Evolutionary conservation across 2,113 vertebrate genomes (phyloP).

Genomic region (Pollimyrus isidori): DNA sequence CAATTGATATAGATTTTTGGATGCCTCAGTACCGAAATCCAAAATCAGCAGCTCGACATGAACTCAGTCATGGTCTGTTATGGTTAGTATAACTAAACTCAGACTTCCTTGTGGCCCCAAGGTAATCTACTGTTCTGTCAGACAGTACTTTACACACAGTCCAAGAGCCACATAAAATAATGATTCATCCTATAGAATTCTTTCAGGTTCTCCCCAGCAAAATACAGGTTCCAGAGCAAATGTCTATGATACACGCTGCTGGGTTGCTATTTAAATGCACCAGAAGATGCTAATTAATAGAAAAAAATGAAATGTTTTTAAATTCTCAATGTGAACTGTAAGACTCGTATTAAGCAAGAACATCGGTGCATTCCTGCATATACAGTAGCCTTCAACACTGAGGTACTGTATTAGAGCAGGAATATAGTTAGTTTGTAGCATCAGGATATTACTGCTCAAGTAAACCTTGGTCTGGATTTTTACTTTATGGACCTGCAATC

Average conservation of each 20-base stretch:
- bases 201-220: neutral
- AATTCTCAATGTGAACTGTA: neutral
- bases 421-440: neutral
- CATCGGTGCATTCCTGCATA: neutral
- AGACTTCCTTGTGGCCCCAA: neutral
- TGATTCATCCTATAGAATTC: neutral
- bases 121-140: neutral
- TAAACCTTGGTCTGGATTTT: neutral
- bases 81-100: neutral
- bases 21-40: neutral
- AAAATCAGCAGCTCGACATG: neutral
- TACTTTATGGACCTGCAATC: too few relatives aligned
- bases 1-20: neutral
- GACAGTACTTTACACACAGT: neutral
- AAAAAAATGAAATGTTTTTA: neutral
- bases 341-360: neutral
- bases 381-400: neutral
- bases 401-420: neutral
- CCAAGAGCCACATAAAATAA: neutral
- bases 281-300: neutral
- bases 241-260: neutral
- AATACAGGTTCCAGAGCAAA: neutral
- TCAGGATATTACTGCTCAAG: neutral
- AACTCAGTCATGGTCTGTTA: neutral
- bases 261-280: neutral